Evolutionary conservation across 2,113 vertebrate species (phyloP).

Genomic region (Planiliza haematocheilus): DNA sequence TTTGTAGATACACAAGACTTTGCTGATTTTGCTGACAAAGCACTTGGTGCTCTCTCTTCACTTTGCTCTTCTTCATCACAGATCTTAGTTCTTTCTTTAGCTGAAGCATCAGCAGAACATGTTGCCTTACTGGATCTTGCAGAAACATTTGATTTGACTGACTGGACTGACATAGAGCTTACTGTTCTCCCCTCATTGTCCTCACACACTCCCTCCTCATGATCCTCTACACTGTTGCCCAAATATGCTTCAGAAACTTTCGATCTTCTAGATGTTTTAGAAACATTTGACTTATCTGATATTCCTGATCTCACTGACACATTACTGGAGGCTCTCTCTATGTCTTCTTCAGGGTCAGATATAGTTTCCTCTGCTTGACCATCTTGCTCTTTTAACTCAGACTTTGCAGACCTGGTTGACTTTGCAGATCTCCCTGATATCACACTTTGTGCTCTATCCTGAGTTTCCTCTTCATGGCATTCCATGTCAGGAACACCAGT

Average conservation of each 20-base stretch:
- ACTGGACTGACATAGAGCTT: slow-evolving; percentile 41
- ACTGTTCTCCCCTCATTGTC: slow-evolving; percentile 21
- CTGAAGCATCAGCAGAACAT: slow-evolving; percentile 50
- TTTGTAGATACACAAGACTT: slow-evolving; percentile 47
- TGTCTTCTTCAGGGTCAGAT: background rate
- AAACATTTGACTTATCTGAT: no score
- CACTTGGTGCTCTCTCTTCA: background rate
- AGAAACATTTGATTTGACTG: slow-evolving; percentile 8
- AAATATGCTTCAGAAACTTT: slow-evolving; percentile 29
- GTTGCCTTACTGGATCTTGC: background rate
- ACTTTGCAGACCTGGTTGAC: slow-evolving; percentile 41
- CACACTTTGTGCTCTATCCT: slow-evolving; percentile 1
- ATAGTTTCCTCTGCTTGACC: no score
- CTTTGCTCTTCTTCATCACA: background rate
- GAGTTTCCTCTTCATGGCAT: no score
- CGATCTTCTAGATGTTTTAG: slow-evolving; percentile 47
- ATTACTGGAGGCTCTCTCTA: background rate
- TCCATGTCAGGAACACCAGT: background rate
- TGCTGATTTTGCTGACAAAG: slow-evolving; percentile 7
- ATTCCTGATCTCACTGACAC: no score
- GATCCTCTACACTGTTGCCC: background rate
- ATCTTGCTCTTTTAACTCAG: slow-evolving; percentile 9
- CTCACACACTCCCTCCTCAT: slow-evolving; percentile 13
- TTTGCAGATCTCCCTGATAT: slow-evolving; percentile 36
- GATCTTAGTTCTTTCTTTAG: no score